phyloP scores from a whole-genome alignment of 2,113 vertebrate species.

The Xerus inauris region DNA sequence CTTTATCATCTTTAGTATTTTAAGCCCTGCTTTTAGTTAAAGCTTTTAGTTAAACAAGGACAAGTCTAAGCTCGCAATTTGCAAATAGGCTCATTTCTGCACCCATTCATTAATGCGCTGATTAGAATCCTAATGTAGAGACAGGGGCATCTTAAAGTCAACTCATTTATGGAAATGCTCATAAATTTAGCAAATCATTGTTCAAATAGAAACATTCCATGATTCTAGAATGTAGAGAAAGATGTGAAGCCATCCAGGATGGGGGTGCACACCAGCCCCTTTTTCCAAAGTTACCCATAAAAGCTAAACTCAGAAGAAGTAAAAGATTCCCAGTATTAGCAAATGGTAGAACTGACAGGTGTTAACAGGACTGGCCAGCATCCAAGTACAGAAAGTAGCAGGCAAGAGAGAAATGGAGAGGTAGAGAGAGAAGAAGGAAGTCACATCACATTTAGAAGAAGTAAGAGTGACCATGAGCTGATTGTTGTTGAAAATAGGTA shows the following conservation, averaged over 20 bases:
- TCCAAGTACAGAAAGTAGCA: slow-evolving; percentile 42
- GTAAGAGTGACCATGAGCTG: background rate
- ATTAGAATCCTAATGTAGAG: slow-evolving; percentile 75
- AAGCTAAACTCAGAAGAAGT: slow-evolving; percentile 20
- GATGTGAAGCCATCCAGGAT: slow-evolving; percentile 7
- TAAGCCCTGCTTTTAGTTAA: slow-evolving; percentile 76
- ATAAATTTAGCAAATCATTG: slow-evolving; percentile 71
- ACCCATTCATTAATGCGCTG: slow-evolving; percentile 76
- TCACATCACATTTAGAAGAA: background rate
- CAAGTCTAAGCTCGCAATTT: slow-evolving; percentile 73
- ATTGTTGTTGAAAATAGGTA: background rate
- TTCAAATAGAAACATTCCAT: slow-evolving; percentile 70
- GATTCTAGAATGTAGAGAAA: background rate
- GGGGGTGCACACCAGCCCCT: background rate
- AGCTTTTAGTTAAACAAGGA: slow-evolving; percentile 80
- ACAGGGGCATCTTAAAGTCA: slow-evolving; percentile 71
- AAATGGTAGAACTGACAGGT: slow-evolving; percentile 2
- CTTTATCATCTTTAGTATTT: slow-evolving; percentile 64
- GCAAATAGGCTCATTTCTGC: slow-evolving; percentile 75
- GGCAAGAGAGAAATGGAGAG: background rate
- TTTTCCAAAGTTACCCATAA: slow-evolving; percentile 7
- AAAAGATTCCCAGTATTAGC: background rate
- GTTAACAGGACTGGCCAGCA: background rate
- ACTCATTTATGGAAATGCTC: slow-evolving; percentile 70
- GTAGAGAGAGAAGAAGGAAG: background rate